Conservation (phyloP, 2,113 vertebrate genomes). For the Ictalurus punctatus region DNA sequence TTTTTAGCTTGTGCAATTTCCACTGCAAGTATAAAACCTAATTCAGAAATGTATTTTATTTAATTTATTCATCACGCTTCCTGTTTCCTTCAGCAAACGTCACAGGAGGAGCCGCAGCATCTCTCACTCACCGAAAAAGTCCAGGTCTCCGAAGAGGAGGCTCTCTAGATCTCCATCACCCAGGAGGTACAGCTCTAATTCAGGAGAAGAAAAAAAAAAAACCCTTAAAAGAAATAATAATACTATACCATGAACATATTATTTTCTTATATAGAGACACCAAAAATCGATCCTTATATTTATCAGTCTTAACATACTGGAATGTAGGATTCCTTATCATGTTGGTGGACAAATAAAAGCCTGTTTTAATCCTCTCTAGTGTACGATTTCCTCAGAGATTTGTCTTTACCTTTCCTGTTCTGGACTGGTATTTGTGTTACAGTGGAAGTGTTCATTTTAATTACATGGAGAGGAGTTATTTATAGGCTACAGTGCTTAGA, state of each 20-base stretch:
- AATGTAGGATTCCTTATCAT: not conserved
- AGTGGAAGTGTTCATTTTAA: not conserved
- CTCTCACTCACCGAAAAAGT: conserved; percentile 83
- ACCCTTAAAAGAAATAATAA: not conserved
- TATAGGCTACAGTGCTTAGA: not conserved
- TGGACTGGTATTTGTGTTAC: not conserved
- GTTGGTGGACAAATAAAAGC: not conserved
- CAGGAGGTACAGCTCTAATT: conserved; percentile 74
- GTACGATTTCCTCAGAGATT: not conserved
- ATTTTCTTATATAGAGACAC: not conserved
- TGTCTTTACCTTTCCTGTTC: not conserved
- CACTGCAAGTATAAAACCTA: not conserved
- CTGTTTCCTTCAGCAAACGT: conserved; percentile 65
- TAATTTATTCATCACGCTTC: not conserved
- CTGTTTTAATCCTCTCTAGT: not conserved
- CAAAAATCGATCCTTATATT: not conserved
- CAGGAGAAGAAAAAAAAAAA: accelerated
- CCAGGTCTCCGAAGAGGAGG: conserved; percentile 86
- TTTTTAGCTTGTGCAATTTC: not conserved
- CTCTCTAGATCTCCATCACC: conserved; percentile 86
- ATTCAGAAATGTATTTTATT: not conserved
- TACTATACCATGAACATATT: not conserved
- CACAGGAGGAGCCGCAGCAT: conserved; percentile 84
- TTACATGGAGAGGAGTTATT: not conserved
- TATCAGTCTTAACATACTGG: not conserved